Conservation (phyloP, 2,797 vertebrate genomes). For the Malacoraja senta region DNA sequence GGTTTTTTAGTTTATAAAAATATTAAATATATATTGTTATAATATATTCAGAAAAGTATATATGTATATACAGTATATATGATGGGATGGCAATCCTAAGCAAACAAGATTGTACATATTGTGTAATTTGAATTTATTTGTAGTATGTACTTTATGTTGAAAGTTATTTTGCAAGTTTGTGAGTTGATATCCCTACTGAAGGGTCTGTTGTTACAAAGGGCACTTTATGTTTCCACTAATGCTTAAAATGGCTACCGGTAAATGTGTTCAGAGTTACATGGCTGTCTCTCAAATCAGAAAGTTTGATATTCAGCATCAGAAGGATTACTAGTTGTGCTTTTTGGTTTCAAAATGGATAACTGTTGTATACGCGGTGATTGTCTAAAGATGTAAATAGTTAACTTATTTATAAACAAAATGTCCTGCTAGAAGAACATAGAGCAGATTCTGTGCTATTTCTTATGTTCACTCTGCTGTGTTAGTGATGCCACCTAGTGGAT, state of each 20-base stretch:
- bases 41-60: slow-evolving; percentile 70
- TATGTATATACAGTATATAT: slow-evolving; percentile 71
- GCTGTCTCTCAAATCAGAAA: slow-evolving; percentile 41
- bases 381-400: slow-evolving; percentile 81
- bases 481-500: slow-evolving; percentile 72
- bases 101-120: slow-evolving; percentile 61
- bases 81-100: slow-evolving; percentile 56
- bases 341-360: slow-evolving; percentile 65
- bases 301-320: slow-evolving; percentile 48
- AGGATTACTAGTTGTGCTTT: slow-evolving; percentile 61
- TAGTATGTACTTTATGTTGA: slow-evolving; percentile 56
- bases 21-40: slow-evolving; percentile 69
- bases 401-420: slow-evolving; percentile 82
- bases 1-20: slow-evolving; percentile 49
- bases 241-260: slow-evolving; percentile 47
- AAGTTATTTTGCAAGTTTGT: slow-evolving; percentile 58
- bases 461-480: slow-evolving; percentile 70
- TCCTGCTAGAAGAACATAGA: slow-evolving; percentile 76
- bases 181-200: slow-evolving; percentile 70
- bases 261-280: slow-evolving; percentile 47
- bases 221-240: slow-evolving; percentile 82
- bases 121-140: slow-evolving; percentile 61
- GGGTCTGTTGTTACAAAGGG: slow-evolving; percentile 68
- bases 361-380: slow-evolving; percentile 71
- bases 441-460: slow-evolving; percentile 65